A percentile compares a stretch with the other conserved stretches of the same genome.
Conservation (phyloP, 2,888 invertebrate genomes). For the Plebejus anna region DNA sequence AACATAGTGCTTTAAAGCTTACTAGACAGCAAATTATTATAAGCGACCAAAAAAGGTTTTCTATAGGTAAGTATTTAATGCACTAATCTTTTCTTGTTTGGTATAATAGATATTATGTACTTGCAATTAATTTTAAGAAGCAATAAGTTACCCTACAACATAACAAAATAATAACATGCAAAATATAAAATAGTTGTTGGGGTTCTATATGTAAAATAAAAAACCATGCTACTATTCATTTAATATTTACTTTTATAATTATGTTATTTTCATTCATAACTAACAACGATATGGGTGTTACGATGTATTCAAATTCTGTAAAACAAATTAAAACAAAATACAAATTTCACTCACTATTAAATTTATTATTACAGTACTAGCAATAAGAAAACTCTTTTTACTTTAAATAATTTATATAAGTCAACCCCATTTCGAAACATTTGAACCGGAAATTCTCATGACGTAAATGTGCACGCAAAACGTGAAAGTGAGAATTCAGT, state of each 20-base stretch:
- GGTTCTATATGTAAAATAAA: conserved; percentile 55
- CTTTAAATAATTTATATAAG: conserved; percentile 76
- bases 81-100: background rate
- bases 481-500: conserved; percentile 76
- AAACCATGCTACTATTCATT: conserved; percentile 74
- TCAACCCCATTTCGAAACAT: conserved; percentile 73
- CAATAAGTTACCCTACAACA: background rate
- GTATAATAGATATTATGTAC: background rate
- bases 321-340: conserved; percentile 79
- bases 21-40: no score
- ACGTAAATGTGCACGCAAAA: conserved; percentile 72
- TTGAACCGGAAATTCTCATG: conserved; percentile 67
- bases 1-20: no score
- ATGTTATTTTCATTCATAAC: conserved; percentile 81
- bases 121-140: background rate
- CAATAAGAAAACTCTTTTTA: conserved; percentile 70
- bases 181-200: conserved; percentile 29
- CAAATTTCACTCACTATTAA: conserved; percentile 80
- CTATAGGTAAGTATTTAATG: background rate
- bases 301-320: conserved; percentile 78
- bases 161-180: conserved; percentile 23
- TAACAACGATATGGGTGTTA: conserved; percentile 81
- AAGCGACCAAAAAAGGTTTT: no score
- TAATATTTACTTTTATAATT: conserved; percentile 81
- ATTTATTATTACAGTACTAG: conserved; percentile 77